Base-by-base conservation (phyloP, 2,888 invertebrate species). In the Azorinus chamasolen region DNA sequence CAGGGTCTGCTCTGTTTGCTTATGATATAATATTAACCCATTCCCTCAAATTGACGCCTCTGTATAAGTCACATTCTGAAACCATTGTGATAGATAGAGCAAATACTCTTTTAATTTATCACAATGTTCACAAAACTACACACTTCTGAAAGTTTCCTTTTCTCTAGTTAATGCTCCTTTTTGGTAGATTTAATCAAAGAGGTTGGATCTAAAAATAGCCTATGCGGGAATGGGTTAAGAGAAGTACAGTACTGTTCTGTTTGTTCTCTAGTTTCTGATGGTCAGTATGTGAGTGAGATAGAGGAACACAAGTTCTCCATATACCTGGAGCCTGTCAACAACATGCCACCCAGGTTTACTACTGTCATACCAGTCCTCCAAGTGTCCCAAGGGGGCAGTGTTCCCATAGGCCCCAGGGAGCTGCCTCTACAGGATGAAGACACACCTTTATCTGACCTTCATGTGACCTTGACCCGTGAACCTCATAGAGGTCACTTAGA, bases 311-410 rank as follows among this genome's bases (percentile, higher is more conserved):
- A 82, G 71, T 91, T 91, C 68, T 83, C 83, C 20, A 89, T 91
- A 27, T 64, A 78, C 20, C 71, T 92, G 4, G 39, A 88, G n/a
- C 91, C 91, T 8, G 89, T 91, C 37, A 89, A 91, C 78, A 90
- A 90, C 82, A 85, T 82, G 53, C 84, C 90, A 12, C 91, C 92
- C 0, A 48, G 71, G 22, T 87, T 91, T 64, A 53, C 68, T 1
- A 57, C 84, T 22, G 59, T 78, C 6, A 71, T 63, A 46, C 84
- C 85, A 18, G 48, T 70, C 10, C 43, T 91, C 6, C 83, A 70
- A 8, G 86, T 90, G 22, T 64, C 89, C 43, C 83, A 86, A 66
- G 87, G 88, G 18, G 88, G 87, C 18, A 81, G 62, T 18, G 79
- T 84, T 24, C 87, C 88, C 10, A 58, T 91, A 27, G 82, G 84